Percentiles rank a stretch among this genome's conserved stretches.
These are phyloP conservation scores for Heterocephalus glaber DNA, from an alignment of 2,113 vertebrate species.

Conservation along the genomic window DNA sequence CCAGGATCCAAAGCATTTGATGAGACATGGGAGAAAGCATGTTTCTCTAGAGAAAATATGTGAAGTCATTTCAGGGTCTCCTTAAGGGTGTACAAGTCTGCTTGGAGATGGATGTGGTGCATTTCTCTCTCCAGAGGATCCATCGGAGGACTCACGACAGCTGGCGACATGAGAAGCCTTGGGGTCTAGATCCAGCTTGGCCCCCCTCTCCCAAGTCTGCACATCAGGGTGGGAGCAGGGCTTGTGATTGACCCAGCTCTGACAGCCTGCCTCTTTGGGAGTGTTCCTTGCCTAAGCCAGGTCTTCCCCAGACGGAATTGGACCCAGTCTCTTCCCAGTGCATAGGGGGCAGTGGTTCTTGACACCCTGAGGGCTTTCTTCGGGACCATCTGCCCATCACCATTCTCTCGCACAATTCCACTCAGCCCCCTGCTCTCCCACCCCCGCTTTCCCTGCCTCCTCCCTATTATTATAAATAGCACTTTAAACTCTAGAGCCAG, in stretches of 20 bases:
- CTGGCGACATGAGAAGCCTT: background rate
- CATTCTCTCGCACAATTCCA: conserved; percentile 7
- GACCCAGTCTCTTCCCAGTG: background rate
- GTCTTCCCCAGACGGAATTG: background rate
- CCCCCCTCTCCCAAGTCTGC: background rate
- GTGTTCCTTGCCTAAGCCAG: background rate
- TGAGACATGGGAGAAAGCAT: background rate
- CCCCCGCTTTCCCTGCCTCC: background rate
- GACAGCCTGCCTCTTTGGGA: background rate
- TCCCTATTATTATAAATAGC: conserved; percentile 53
- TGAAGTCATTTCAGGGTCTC: background rate
- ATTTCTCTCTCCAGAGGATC: conserved; percentile 2
- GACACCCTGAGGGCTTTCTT: background rate
- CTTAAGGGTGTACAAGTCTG: background rate
- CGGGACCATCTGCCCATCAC: conserved; percentile 11
- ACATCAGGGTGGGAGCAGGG: background rate
- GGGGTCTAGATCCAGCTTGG: background rate
- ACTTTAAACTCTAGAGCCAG: conserved; percentile 68
- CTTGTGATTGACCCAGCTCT: background rate
- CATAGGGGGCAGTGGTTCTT: background rate
- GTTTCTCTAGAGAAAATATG: background rate
- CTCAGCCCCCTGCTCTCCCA: background rate
- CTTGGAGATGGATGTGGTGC: background rate
- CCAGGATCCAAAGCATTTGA: background rate
- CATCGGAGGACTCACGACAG: background rate